phyloP scores from a whole-genome alignment of 2,888 invertebrate species.

The Trichacis sp. region DNA sequence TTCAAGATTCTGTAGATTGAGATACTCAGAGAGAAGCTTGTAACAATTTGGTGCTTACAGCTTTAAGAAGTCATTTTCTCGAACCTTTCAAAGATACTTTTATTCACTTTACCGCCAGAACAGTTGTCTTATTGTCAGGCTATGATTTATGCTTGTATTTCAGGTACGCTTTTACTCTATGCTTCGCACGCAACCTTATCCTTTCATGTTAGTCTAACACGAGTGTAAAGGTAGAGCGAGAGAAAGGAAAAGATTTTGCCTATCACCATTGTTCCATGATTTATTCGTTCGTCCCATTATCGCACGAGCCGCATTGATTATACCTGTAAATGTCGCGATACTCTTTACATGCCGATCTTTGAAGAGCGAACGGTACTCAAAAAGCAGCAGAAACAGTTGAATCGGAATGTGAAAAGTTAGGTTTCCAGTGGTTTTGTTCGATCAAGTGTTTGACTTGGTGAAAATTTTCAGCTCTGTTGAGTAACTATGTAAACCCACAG shows the following conservation, averaged over 20 bases:
- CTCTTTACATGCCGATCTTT: neutral
- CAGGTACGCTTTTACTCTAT: slow-evolving; percentile 24
- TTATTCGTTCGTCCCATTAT: slow-evolving; percentile 51
- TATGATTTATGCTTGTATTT: slow-evolving; percentile 30
- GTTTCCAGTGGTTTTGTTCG: too few species aligned
- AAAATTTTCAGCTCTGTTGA: too few species aligned
- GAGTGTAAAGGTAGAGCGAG: slow-evolving; percentile 31
- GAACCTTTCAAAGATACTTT: slow-evolving; percentile 30
- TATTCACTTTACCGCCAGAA: slow-evolving; percentile 19
- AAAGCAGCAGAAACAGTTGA: neutral
- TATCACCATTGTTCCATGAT: slow-evolving; percentile 55
- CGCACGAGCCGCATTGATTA: slow-evolving; percentile 33
- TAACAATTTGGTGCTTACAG: neutral
- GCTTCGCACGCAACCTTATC: slow-evolving; percentile 25
- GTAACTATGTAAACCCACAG: too few species aligned
- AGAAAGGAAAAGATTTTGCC: slow-evolving; percentile 43
- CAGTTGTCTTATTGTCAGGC: slow-evolving; percentile 33
- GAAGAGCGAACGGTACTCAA: neutral
- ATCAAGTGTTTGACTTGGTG: too few species aligned
- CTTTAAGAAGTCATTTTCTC: slow-evolving; percentile 1
- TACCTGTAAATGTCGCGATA: slow-evolving; percentile 8
- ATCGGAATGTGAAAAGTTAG: neutral
- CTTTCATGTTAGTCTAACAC: slow-evolving; percentile 34
- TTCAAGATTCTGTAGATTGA: neutral
- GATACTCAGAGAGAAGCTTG: neutral